Evolutionary conservation across 1,140 invertebrate species (phyloP), one percentile per base, ranked within the genome.

Genomic region (Caerostris darwini): DNA sequence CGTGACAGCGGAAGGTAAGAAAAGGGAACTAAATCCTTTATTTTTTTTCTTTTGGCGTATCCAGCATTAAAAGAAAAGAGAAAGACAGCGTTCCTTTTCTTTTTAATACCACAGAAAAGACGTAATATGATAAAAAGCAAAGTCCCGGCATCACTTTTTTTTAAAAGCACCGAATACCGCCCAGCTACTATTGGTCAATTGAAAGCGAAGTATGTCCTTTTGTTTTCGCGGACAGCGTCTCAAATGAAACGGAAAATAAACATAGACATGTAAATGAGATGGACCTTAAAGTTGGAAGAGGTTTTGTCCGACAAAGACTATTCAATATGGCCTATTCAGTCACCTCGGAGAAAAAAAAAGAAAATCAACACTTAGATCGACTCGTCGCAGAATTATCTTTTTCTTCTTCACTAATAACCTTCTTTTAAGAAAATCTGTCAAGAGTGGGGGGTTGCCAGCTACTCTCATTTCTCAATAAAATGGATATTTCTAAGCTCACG

Each of bases 211-310:
- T 87, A 10, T 87, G 19, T 10, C n/a, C 34, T 19, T 19, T 77
- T 7, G 61, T 61, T 87, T 87, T 64, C 57, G n/a, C 4, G n/a
- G 57, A 59, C 34, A 61, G n/a, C 58, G 19, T 87, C 19, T 87
- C 85, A 77, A 77, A 85, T n/a, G n/a, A n/a, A n/a, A n/a, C n/a
- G n/a, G n/a, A n/a, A n/a, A n/a, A n/a, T n/a, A n/a, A n/a, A n/a
- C n/a, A n/a, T 91, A 91, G 69, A 91, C 90, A 91, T 91, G 90
- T 69, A 91, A 91, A 91, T 91, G 53, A 50, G 59, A 56, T n/a
- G 50, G 61, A 69, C 19, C 17, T 17, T 91, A 64, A 50, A 82
- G 90, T 50, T 54, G n/a, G 61, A 54, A 82, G 58, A 81, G 53
- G 53, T 91, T 82, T 82, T 12, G 71, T 57, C 56, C 57, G 90